Conservation (phyloP, 2,888 invertebrate species). For the Megalurothrips usitatus region DNA sequence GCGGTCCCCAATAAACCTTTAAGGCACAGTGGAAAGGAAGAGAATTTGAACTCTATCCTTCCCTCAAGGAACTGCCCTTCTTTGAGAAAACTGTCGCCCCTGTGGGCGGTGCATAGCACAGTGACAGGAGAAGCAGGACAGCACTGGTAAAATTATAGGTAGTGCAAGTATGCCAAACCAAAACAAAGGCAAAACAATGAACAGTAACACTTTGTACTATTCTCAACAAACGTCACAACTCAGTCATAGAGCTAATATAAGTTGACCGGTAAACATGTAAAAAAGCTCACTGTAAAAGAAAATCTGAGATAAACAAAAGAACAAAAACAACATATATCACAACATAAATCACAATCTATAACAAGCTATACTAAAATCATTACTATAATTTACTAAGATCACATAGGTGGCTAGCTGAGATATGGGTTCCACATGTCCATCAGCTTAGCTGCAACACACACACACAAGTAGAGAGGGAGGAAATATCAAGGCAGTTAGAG, state of each 20-base stretch:
- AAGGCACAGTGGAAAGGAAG: too few relatives aligned
- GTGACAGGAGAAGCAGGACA: background rate
- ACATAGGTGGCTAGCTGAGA: conserved; percentile 24
- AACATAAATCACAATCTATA: conserved; percentile 25
- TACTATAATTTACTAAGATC: conserved; percentile 18
- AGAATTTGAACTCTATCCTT: too few relatives aligned
- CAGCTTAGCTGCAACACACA: conserved; percentile 4
- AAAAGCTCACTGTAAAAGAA: background rate
- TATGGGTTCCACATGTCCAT: conserved; percentile 6
- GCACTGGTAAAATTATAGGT: background rate
- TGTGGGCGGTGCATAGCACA: background rate
- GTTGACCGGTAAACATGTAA: background rate
- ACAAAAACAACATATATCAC: conserved; percentile 7
- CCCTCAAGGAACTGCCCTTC: too few relatives aligned
- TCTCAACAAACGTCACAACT: background rate
- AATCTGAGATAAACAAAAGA: background rate
- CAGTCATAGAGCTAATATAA: background rate
- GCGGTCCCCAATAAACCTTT: too few relatives aligned
- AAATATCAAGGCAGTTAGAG: background rate
- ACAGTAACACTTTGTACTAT: conserved; percentile 8
- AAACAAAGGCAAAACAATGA: conserved; percentile 14
- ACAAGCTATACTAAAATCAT: conserved; percentile 25
- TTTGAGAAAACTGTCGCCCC: background rate
- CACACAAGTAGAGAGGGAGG: background rate
- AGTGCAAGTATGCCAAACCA: background rate